Evolutionary conservation across 1,140 invertebrate genomes (phyloP), one percentile per base, ranked within the genome.

Genomic region (Chironomus striatipennis): DNA sequence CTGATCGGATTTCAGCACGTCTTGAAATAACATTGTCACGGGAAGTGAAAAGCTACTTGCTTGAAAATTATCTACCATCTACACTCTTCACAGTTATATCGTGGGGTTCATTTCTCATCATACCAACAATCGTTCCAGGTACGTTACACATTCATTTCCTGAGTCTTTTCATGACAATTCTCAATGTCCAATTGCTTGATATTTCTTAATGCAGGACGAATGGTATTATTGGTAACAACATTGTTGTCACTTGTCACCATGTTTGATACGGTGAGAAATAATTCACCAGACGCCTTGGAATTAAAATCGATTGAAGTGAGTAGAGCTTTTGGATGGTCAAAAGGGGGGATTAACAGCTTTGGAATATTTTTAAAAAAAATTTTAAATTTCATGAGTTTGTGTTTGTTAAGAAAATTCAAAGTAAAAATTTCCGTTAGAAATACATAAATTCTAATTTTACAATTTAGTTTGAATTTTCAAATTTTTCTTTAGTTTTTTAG

Each of bases 41-140:
- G 18, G 87, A 88, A 78, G 80, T 88, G 1, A 81, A 86, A 34
- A 86, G 86, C 74, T 87, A 88, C 76, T 80, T 88, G 1, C 78
- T 88, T 34, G 88, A 89, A 78, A 88, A 86, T 75, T 89, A 88
- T 77, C 79, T 89, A 9, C 88, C 88, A 0, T 88, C 86, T 8
- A 86, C 86, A 2, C 78, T 89, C 43, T 88, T 89, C 76, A 87
- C 89, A 42, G 86, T 88, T 76, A 88, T 89, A 77, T 88, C 87
- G 0, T 89, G 88, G 88, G 86, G 88, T 73, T 87, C 87, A 72
- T 89, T 89, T 79, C 85, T 88, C 42, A 87, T 89, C 7, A 88
- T 88, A 73, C 86, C 87, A 0, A 87, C 88, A 78, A 85, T 87
- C 42, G 86, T 88, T 7, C 87, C 87, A 0, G 88, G 87, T 8